phyloP scores from a whole-genome alignment of 2,113 vertebrate genomes.

The Xenus cinereus region DNA sequence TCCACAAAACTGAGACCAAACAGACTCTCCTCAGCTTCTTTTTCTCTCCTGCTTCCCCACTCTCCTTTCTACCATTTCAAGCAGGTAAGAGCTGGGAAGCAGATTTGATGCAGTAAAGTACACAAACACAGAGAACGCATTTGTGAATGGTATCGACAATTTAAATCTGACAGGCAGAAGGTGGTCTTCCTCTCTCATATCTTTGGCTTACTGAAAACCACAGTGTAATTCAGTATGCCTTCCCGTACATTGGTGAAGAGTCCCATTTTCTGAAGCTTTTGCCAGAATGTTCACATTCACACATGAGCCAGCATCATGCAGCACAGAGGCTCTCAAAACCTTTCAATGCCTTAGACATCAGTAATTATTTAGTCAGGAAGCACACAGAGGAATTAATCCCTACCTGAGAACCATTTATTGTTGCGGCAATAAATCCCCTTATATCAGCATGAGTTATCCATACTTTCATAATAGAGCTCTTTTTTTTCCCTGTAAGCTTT shows the following conservation, averaged over 20 bases:
- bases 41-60: neutral
- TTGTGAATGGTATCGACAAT: neutral
- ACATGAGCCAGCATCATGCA: neutral
- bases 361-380: slow-evolving; percentile 6
- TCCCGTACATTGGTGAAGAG: neutral
- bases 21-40: neutral
- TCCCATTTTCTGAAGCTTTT: neutral
- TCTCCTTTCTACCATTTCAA: neutral
- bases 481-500: neutral
- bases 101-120: neutral
- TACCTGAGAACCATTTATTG: slow-evolving; percentile 7
- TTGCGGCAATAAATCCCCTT: neutral
- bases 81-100: neutral
- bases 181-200: neutral
- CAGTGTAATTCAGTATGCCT: neutral
- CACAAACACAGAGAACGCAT: fast-evolving
- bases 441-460: neutral
- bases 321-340: neutral
- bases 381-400: slow-evolving; percentile 8
- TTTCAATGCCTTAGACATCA: neutral
- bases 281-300: neutral
- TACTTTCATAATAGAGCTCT: neutral
- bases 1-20: neutral
- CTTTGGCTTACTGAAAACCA: neutral
- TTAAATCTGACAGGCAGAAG: neutral